Base-by-base conservation (phyloP, 2,888 invertebrate genomes). In the Ormyrus nitidulus region DNA sequence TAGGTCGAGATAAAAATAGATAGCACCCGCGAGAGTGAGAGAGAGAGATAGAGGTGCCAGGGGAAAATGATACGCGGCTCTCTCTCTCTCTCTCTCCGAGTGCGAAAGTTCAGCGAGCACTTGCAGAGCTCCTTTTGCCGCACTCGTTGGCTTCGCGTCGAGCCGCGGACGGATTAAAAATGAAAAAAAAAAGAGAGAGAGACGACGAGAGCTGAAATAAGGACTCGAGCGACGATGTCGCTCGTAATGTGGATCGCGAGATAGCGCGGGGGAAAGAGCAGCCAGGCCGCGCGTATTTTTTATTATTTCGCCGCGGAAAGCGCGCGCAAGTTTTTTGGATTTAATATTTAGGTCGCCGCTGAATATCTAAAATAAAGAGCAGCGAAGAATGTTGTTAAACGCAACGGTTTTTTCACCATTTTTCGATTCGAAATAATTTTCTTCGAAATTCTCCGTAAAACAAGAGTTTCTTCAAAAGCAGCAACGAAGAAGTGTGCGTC, bases 1-100 rank as follows among this genome's bases (percentile, higher is more conserved):
- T 78, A 81, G 78, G 78, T 81, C 75, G 75, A 70, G 59, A 70
- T 81, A 74, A 81, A 81, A 77, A 81, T 77, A 77, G 81, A 77
- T 61, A 66, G 59, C 48, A 7, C 70, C 64, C 77, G 46, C 11
- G 13, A 6, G 66, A 9, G 56, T 13, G 49, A 70, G 70, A 19
- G 19, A 1, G 19, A 19, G 19, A 19, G 54, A 19, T 44, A 34
- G 53, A 54, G 6, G 44, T 34, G 49, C 51, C 58, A 46, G 66
- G 34, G 70, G 51, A 54, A 73, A 73, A 51, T 64, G 62, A 54
- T 64, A 62, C 53, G 11, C 13, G 1, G 19, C 19, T 19, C 19
- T 19, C 19, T 19, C 19, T 19, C 19, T 19, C 19, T 19, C 19
- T 19, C 19, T 56, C 13, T 8, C 56, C 11, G 54, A 79, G 74